Evolutionary conservation across 2,888 invertebrate genomes (phyloP).

Genomic region (Stenurella melanura): DNA sequence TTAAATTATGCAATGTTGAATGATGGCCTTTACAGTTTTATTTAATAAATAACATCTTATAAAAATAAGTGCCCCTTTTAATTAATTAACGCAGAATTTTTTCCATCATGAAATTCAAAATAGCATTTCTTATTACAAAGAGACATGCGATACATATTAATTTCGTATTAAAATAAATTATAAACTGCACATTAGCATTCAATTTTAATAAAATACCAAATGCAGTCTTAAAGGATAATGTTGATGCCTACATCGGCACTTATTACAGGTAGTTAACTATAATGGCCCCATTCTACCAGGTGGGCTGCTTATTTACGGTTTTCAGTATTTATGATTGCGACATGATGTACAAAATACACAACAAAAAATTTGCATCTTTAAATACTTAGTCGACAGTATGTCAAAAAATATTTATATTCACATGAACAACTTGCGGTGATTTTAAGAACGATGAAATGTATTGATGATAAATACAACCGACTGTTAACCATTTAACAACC

Average conservation of each 20-base stretch:
- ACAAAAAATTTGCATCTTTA: neutral
- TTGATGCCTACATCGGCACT: slow-evolving; percentile 29
- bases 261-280: slow-evolving; percentile 24
- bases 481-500: too few species aligned
- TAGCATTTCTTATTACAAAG: slow-evolving; percentile 57
- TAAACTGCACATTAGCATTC: slow-evolving; percentile 53
- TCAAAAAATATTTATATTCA: too few species aligned
- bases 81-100: slow-evolving; percentile 44
- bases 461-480: too few species aligned
- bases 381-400: too few species aligned
- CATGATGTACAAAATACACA: neutral
- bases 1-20: slow-evolving; percentile 49
- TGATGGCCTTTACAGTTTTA: slow-evolving; percentile 26
- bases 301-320: slow-evolving; percentile 19
- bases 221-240: slow-evolving; percentile 31
- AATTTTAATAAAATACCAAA: slow-evolving; percentile 39
- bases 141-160: slow-evolving; percentile 60
- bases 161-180: slow-evolving; percentile 58
- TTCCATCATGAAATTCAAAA: slow-evolving; percentile 52
- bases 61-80: slow-evolving; percentile 49
- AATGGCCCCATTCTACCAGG: slow-evolving; percentile 23
- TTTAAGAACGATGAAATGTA: too few species aligned
- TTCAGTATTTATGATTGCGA: slow-evolving; percentile 6
- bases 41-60: slow-evolving; percentile 30
- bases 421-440: too few species aligned